Percentiles rank a stretch among this genome's conserved stretches.
Evolutionary conservation across 2,888 invertebrate species (phyloP).

Genomic region (Alitta virens): DNA sequence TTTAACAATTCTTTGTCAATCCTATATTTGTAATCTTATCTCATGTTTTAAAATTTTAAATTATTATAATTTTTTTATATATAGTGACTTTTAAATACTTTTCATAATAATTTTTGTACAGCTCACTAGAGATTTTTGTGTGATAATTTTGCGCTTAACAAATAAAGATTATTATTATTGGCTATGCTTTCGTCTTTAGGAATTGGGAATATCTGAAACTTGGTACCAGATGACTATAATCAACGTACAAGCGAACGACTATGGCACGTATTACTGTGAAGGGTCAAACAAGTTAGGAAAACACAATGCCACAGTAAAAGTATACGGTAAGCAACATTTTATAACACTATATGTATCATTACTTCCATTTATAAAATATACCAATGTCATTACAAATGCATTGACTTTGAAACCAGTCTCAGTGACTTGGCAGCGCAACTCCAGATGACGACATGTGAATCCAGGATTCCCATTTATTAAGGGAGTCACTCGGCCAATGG

Average conservation of each 20-base stretch:
- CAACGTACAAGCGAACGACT: constrained; percentile 51
- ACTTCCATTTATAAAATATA: background rate
- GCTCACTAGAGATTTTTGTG: too few relatives aligned
- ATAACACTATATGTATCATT: background rate
- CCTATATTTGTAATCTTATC: too few relatives aligned
- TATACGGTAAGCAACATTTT: constrained; percentile 43
- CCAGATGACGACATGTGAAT: too few relatives aligned
- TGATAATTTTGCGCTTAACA: too few relatives aligned
- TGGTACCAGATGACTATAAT: constrained; percentile 53
- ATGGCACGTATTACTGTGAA: constrained; percentile 45
- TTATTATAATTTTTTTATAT: too few relatives aligned
- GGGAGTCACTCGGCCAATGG: too few relatives aligned
- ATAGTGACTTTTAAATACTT: too few relatives aligned
- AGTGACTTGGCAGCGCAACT: too few relatives aligned
- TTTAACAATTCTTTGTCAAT: too few relatives aligned
- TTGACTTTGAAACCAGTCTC: background rate
- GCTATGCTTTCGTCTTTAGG: background rate
- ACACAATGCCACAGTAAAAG: constrained; percentile 31
- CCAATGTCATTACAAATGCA: background rate
- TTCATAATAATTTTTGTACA: too few relatives aligned
- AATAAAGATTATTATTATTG: too few relatives aligned
- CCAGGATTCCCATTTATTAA: background rate
- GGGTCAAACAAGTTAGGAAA: constrained; percentile 43
- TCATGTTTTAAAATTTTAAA: too few relatives aligned
- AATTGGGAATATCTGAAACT: constrained; percentile 36